A percentile compares a stretch with the other conserved stretches of the same genome.
Evolutionary conservation across 2,113 vertebrate genomes (phyloP).

Genomic region (Ciconia stormi): DNA sequence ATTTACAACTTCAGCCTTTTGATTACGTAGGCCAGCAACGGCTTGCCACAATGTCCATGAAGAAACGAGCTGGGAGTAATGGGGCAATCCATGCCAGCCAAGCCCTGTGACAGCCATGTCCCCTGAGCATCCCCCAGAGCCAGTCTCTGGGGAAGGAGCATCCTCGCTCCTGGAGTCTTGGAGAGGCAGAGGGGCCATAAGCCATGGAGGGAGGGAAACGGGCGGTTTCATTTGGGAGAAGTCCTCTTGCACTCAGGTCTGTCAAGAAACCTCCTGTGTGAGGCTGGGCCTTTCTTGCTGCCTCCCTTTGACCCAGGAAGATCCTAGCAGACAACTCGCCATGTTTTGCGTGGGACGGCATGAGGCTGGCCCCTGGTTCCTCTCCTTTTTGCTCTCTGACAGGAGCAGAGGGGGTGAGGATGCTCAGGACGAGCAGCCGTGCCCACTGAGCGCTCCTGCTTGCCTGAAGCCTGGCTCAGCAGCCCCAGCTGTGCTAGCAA

Average conservation of each 20-base stretch:
- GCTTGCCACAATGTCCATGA: fast-evolving
- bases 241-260: not conserved
- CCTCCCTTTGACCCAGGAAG: not conserved
- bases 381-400: not conserved
- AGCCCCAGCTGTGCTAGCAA: not conserved
- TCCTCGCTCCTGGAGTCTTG: not conserved
- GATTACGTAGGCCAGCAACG: not conserved
- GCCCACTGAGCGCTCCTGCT: fast-evolving
- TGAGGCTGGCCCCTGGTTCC: not conserved
- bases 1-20: not conserved
- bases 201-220: fast-evolving
- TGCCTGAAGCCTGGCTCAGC: not conserved
- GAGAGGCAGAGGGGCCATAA: not conserved
- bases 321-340: not conserved
- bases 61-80: not conserved
- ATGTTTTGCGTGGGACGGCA: fast-evolving
- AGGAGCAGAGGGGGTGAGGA: not conserved
- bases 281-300: not conserved
- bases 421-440: not conserved
- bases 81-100: not conserved
- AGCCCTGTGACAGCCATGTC: not conserved
- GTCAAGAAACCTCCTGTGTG: not conserved
- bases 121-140: not conserved
- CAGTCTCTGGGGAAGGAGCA: not conserved
- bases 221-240: not conserved